Conservation (phyloP, 2,113 vertebrate genomes). For the Sula dactylatra region DNA sequence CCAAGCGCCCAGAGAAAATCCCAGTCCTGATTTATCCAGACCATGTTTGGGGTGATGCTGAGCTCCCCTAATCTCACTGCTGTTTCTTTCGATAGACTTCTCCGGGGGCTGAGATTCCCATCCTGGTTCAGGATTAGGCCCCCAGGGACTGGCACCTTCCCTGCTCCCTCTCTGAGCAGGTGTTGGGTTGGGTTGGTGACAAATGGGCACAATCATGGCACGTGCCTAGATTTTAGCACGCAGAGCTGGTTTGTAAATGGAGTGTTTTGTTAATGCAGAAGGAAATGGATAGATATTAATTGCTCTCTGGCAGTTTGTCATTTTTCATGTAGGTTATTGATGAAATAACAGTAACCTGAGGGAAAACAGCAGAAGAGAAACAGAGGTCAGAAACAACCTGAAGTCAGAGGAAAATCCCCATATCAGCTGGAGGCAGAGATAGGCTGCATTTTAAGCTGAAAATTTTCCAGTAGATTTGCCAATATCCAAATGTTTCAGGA, state of each 20-base stretch:
- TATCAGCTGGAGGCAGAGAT: neutral
- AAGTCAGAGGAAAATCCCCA: neutral
- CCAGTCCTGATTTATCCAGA: neutral
- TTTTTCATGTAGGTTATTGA: constrained; percentile 7
- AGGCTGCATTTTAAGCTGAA: neutral
- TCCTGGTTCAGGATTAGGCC: neutral
- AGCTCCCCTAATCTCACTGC: neutral
- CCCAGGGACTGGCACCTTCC: too few species aligned
- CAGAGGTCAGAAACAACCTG: neutral
- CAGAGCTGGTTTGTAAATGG: neutral
- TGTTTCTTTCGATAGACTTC: neutral
- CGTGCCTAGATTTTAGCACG: neutral
- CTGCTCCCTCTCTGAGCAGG: neutral
- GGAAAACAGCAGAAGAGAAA: neutral
- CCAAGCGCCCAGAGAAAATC: neutral
- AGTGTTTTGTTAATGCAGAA: neutral
- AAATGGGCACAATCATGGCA: neutral
- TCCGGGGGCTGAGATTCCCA: neutral
- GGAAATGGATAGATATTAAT: constrained; percentile 33
- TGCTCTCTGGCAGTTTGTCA: neutral
- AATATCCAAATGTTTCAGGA: neutral
- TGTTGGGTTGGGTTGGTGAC: neutral
- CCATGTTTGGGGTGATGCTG: neutral
- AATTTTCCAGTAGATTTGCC: neutral
- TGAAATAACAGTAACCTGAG: neutral